Conservation (phyloP, 2,797 vertebrate species). For the Aplochiton taeniatus region DNA sequence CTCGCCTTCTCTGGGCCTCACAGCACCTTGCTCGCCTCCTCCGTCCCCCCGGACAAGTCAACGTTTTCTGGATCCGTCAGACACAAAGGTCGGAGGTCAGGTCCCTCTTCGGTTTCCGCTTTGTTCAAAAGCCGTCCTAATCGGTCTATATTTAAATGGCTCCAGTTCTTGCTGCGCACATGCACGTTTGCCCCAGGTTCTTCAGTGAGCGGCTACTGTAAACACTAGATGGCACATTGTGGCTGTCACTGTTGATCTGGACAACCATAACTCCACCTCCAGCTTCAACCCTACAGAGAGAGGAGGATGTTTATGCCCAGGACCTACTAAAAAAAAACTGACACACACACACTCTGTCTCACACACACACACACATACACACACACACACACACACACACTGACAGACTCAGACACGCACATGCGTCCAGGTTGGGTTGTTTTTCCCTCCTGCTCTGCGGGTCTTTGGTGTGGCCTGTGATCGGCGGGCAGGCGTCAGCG, state of each 20-base stretch:
- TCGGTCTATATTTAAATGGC: too few relatives aligned
- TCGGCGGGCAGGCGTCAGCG: slow-evolving; percentile 15
- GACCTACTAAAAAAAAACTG: too few relatives aligned
- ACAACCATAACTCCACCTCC: background rate
- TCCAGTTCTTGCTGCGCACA: too few relatives aligned
- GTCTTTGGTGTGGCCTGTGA: slow-evolving; percentile 56
- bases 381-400: slow-evolving; percentile 10
- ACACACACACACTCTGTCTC: too few relatives aligned
- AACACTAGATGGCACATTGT: slow-evolving; percentile 1
- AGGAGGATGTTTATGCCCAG: too few relatives aligned
- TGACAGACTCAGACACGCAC: background rate
- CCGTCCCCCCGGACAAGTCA: background rate
- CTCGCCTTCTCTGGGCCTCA: background rate
- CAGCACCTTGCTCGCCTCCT: slow-evolving; percentile 17
- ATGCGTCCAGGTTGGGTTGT: background rate
- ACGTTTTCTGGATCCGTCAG: too few relatives aligned
- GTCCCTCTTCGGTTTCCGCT: too few relatives aligned
- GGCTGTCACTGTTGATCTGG: background rate
- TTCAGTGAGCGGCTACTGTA: too few relatives aligned
- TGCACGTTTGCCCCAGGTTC: too few relatives aligned
- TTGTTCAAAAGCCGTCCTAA: too few relatives aligned
- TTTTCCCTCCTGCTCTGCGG: slow-evolving; percentile 66
- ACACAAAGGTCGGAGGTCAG: too few relatives aligned
- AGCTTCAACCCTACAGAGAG: background rate
- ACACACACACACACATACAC: background rate